Evolutionary conservation across 92 coral and sea anemone species (phyloP).

Genomic region (Heliopora coerulea): DNA sequence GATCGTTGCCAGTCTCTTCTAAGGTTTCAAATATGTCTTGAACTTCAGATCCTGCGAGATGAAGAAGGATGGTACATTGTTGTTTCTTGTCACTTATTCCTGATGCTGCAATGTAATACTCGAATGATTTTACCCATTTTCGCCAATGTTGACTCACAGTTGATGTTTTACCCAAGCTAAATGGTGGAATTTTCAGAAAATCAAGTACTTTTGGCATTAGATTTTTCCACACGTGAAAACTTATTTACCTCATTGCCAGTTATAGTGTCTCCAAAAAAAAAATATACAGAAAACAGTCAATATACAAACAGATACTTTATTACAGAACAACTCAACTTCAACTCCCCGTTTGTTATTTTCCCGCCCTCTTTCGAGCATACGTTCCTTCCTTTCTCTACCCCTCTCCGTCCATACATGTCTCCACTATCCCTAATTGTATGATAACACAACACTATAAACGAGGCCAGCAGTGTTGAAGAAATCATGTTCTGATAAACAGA

Average conservation of each 20-base stretch:
- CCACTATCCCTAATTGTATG: too few species aligned
- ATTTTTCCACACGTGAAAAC: not conserved
- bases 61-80: slow-evolving; percentile 50
- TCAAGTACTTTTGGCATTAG: slow-evolving; percentile 38
- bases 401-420: too few species aligned
- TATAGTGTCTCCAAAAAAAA: slow-evolving; percentile 27
- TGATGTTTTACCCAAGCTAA: slow-evolving; percentile 21
- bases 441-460: too few species aligned
- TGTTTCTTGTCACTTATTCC: slow-evolving; percentile 54
- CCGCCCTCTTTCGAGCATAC: too few species aligned
- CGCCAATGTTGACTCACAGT: slow-evolving; percentile 49
- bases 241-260: slow-evolving; percentile 50
- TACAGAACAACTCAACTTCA: too few species aligned
- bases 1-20: slow-evolving; percentile 51
- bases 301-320: too few species aligned
- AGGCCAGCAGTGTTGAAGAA: too few species aligned
- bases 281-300: not conserved
- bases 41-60: slow-evolving; percentile 52
- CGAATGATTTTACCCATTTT: slow-evolving; percentile 55
- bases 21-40: slow-evolving; percentile 57
- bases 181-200: slow-evolving; percentile 40
- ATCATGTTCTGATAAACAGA: too few species aligned
- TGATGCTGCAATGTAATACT: slow-evolving; percentile 48
- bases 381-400: too few species aligned
- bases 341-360: too few species aligned